phyloP scores from a whole-genome alignment of 2,113 vertebrate species.

The Pelodiscus sinensis region DNA sequence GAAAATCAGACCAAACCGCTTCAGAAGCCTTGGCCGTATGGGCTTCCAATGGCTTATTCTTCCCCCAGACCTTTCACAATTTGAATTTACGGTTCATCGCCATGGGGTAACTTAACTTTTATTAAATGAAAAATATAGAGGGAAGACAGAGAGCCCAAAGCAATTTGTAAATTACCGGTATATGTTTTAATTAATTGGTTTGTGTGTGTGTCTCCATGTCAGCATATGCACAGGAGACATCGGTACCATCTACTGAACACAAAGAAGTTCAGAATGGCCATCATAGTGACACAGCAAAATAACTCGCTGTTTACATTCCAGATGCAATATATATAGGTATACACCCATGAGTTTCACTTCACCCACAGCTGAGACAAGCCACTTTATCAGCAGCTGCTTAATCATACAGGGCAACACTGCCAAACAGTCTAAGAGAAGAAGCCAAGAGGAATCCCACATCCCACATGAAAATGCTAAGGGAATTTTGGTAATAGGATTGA shows the following conservation, averaged over 20 bases:
- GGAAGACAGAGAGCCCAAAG: neutral
- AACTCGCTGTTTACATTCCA: neutral
- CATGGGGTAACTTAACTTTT: neutral
- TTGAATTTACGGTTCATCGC: neutral
- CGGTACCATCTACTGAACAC: neutral
- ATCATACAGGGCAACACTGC: neutral
- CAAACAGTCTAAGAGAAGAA: neutral
- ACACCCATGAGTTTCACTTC: neutral
- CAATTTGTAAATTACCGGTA: neutral
- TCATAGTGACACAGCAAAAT: neutral
- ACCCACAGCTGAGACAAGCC: neutral
- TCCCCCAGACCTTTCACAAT: constrained; percentile 25
- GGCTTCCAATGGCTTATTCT: neutral
- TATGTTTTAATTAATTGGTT: neutral
- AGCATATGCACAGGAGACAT: neutral
- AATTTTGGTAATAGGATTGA: neutral
- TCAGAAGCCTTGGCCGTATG: neutral
- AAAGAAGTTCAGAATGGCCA: neutral
- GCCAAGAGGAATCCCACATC: neutral
- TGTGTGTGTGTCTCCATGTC: rapidly evolving
- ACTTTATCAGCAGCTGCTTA: neutral
- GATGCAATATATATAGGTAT: neutral
- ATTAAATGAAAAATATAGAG: neutral
- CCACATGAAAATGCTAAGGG: neutral
- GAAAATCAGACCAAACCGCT: neutral